Base-by-base conservation (phyloP, 1,140 invertebrate genomes). In the Rhizoglyphus robini region DNA sequence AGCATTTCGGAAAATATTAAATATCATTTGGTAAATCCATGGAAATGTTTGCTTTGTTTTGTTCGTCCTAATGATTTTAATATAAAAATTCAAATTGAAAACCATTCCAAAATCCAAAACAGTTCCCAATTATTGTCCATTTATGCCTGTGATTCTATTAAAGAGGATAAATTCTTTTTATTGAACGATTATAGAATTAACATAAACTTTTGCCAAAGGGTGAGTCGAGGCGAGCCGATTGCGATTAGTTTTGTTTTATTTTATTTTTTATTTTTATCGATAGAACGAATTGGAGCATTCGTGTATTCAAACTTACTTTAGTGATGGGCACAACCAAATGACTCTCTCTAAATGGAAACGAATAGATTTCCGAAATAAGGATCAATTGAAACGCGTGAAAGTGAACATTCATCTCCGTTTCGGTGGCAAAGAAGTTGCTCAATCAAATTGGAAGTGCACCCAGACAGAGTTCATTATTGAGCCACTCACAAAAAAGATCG, bases 291-390 rank as follows among this genome's bases (percentile, higher is more conserved):
- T 54, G 51, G 8, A 20, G 8, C 51, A 23, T 32, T 20, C 51
- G 20, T 32, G 23, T 23, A 20, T 54, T 8, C 51, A 54, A 32
- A 32, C 51, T 8, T 54, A 8, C 8, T 18, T 41, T 41, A 41
- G 18, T 41, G n/a, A 41, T 41, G 36, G 23, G 8, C 51, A 32
- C 15, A 20, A 23, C 23, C 20, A 8, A 15, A 8, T 15, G 23
- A 20, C 20, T 54, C 23, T 27, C 20, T 32, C 23, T 23, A 8
- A 20, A 8, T 54, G 51, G 51, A 54, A 54, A 23, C 51, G 51
- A 54, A 54, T 54, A 8, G 51, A 54, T 54, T 54, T 54, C 8
- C 51, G 51, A 15, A 54, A 54, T 23, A 54, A 54, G 23, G 51
- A 54, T 20, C 8, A 25, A 5, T 27, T 23, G 8, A 8, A 32